Percentiles rank a stretch among this genome's conserved stretches.
These are phyloP conservation scores for Archegozetes longisetosus DNA, from an alignment of 1,140 invertebrate species.

Conservation along the genomic window DNA sequence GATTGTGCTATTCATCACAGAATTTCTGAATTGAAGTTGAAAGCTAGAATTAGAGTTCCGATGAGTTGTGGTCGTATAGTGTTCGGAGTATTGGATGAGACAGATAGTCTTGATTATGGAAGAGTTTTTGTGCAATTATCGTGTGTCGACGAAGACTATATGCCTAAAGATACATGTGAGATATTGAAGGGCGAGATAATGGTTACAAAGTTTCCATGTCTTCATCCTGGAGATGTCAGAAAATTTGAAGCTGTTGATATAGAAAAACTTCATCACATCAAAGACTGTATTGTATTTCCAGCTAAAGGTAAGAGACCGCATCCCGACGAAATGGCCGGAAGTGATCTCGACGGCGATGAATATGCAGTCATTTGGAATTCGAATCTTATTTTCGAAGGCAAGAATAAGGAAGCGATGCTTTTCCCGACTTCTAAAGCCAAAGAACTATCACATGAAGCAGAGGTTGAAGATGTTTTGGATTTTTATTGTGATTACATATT, in stretches of 20 bases:
- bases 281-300: constrained; percentile 33
- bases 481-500: constrained; percentile 25
- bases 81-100: constrained; percentile 21
- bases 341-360: constrained; percentile 24
- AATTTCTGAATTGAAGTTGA: constrained; percentile 18
- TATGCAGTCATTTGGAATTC: constrained; percentile 21
- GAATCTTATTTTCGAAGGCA: constrained; percentile 17
- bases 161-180: neutral
- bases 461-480: constrained; percentile 22
- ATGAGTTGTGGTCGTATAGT: constrained; percentile 21
- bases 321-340: constrained; percentile 32
- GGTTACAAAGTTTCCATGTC: constrained; percentile 30
- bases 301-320: constrained; percentile 28
- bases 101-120: constrained; percentile 19
- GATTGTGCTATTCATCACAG: constrained; percentile 4
- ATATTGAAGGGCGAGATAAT: constrained; percentile 17
- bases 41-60: constrained; percentile 27
- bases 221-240: constrained; percentile 31
- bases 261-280: constrained; percentile 26
- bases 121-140: constrained; percentile 20
- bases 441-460: neutral
- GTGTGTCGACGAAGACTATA: constrained; percentile 2
- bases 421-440: constrained; percentile 4
- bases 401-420: constrained; percentile 19
- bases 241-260: constrained; percentile 28